A percentile compares a stretch with the other conserved stretches of the same genome.
Conservation (phyloP, 2,113 vertebrate species). For the Zapus hudsonius region DNA sequence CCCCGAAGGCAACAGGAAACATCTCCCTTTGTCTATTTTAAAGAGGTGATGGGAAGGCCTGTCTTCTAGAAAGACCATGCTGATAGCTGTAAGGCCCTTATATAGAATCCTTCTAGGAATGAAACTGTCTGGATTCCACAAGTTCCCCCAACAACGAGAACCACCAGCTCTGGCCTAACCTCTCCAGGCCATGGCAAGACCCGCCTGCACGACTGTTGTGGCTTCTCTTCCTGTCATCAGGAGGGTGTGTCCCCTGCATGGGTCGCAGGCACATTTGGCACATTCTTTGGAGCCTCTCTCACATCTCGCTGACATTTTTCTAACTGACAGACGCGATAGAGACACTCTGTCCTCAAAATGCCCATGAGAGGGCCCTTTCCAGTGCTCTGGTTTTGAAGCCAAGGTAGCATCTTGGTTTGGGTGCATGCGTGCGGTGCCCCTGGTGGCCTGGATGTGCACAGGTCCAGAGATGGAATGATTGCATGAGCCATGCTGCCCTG, state of each 20-base stretch:
- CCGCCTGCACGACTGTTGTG: accelerated
- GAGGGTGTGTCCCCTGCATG: accelerated
- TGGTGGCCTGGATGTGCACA: background rate
- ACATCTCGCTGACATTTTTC: background rate
- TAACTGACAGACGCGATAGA: background rate
- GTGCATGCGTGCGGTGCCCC: background rate
- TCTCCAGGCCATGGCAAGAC: background rate
- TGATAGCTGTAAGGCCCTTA: background rate
- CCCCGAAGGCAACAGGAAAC: constrained; percentile 10
- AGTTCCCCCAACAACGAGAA: background rate
- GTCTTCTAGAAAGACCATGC: background rate
- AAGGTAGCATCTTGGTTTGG: background rate
- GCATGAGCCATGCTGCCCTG: background rate
- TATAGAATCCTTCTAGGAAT: background rate
- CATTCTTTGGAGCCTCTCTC: background rate
- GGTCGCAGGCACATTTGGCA: background rate
- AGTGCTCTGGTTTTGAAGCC: background rate
- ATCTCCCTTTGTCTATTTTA: background rate
- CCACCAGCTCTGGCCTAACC: background rate
- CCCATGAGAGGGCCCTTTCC: background rate
- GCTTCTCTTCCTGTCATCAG: background rate
- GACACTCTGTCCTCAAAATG: background rate
- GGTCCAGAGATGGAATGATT: too few relatives aligned
- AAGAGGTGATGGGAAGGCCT: background rate
- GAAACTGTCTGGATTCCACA: background rate